phyloP scores from a whole-genome alignment of 2,113 vertebrate species.

The Clinocottus analis region DNA sequence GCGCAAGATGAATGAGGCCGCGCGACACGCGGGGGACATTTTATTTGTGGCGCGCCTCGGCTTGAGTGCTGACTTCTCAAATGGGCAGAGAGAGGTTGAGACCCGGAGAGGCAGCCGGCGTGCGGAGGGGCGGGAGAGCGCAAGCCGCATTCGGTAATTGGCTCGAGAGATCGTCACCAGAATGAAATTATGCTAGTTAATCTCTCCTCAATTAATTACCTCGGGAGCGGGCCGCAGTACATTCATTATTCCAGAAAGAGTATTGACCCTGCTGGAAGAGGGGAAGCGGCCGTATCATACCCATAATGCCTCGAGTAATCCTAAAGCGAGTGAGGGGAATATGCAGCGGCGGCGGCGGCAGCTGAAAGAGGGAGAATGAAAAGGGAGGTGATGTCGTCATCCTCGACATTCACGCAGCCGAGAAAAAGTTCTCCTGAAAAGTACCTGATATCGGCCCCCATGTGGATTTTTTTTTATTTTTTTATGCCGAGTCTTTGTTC shows the following conservation, averaged over 20 bases:
- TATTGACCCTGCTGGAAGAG: constrained; percentile 52
- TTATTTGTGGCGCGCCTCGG: constrained; percentile 63
- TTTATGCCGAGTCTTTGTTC: constrained; percentile 14
- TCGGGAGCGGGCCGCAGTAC: constrained; percentile 72
- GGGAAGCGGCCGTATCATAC: constrained; percentile 46
- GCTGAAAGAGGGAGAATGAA: neutral
- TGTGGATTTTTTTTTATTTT: constrained; percentile 15
- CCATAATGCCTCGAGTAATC: constrained; percentile 23
- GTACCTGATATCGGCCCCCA: neutral
- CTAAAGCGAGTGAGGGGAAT: neutral
- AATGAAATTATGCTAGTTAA: constrained; percentile 85
- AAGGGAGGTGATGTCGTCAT: constrained; percentile 26
- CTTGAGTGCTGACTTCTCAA: constrained; percentile 55
- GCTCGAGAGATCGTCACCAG: constrained; percentile 78
- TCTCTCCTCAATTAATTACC: constrained; percentile 83
- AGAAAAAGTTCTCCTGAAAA: neutral
- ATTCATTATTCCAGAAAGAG: constrained; percentile 74
- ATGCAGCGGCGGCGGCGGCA: neutral
- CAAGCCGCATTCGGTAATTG: constrained; percentile 79
- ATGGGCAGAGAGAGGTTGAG: constrained; percentile 44
- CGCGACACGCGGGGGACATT: constrained; percentile 40
- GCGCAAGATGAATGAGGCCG: constrained; percentile 59
- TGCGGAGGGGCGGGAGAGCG: constrained; percentile 36
- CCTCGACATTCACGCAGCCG: constrained; percentile 8
- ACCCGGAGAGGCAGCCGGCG: constrained; percentile 25